phyloP scores from a whole-genome alignment of 2,113 vertebrate genomes.

The Antidorcas marsupialis region DNA sequence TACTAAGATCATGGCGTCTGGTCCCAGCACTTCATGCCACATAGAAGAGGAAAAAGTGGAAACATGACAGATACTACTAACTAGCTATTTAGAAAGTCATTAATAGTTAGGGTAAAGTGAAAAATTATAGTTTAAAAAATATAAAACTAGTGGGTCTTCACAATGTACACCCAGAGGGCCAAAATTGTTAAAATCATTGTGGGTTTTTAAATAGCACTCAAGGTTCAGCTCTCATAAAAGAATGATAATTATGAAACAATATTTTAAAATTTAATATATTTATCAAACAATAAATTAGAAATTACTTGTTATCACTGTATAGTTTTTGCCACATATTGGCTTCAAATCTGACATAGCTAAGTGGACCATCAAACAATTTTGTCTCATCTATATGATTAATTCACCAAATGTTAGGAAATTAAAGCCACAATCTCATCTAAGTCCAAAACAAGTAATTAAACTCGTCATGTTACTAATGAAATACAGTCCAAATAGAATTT shows the following conservation, averaged over 20 bases:
- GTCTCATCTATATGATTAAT: slow-evolving; percentile 56
- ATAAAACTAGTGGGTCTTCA: background rate
- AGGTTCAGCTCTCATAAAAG: slow-evolving; percentile 5
- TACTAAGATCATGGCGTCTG: background rate
- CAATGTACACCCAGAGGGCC: background rate
- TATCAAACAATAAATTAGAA: slow-evolving; percentile 43
- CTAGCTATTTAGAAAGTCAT: background rate
- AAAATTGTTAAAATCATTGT: background rate
- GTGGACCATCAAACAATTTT: slow-evolving; percentile 44
- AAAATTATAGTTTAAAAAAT: slow-evolving; percentile 3
- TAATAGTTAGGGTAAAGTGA: background rate
- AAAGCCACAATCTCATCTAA: slow-evolving; percentile 51
- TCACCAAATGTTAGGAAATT: slow-evolving; percentile 61
- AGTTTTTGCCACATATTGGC: slow-evolving; percentile 12
- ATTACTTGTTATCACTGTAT: background rate
- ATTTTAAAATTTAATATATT: slow-evolving; percentile 47
- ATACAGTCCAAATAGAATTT: slow-evolving; percentile 37
- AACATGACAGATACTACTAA: background rate
- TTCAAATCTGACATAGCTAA: slow-evolving; percentile 55
- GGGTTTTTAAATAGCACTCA: background rate
- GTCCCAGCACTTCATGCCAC: background rate
- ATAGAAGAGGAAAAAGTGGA: background rate
- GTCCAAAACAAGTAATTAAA: slow-evolving; percentile 62
- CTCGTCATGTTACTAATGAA: slow-evolving; percentile 43
- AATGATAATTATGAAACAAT: slow-evolving; percentile 35